Evolutionary conservation across 2,888 invertebrate species (phyloP).

Genomic region (Pteria penguin): DNA sequence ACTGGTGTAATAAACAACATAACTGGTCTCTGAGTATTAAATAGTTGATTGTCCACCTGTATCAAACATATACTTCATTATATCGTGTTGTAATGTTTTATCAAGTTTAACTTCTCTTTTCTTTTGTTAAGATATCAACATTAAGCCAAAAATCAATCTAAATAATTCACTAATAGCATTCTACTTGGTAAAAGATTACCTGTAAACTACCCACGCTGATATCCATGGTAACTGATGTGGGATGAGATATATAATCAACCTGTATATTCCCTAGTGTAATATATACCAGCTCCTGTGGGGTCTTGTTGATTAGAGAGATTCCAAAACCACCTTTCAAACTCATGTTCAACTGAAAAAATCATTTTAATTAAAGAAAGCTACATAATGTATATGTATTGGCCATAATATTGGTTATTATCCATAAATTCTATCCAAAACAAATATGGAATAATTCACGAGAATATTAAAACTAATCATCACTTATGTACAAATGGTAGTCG

Average conservation of each 20-base stretch:
- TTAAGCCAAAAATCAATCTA: too few relatives aligned
- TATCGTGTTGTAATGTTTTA: too few relatives aligned
- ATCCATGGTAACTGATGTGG: slow-evolving; percentile 81
- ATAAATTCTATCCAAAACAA: background rate
- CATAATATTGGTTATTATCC: too few relatives aligned
- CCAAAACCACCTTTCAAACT: slow-evolving; percentile 84
- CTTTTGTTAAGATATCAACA: too few relatives aligned
- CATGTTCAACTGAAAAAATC: slow-evolving; percentile 65
- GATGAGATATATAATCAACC: slow-evolving; percentile 75
- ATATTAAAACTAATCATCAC: too few relatives aligned
- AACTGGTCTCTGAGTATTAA: slow-evolving; percentile 91
- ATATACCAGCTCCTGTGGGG: slow-evolving; percentile 90
- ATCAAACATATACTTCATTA: slow-evolving; percentile 12
- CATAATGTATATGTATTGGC: background rate
- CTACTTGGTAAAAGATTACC: too few relatives aligned
- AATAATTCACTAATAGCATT: background rate
- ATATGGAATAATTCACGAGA: background rate
- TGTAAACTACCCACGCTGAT: slow-evolving; percentile 90
- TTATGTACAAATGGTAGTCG: too few relatives aligned
- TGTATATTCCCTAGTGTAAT: slow-evolving; percentile 81
- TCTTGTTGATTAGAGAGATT: slow-evolving; percentile 88
- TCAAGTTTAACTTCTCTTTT: too few relatives aligned
- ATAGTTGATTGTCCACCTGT: slow-evolving; percentile 90
- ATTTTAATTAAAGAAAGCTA: too few relatives aligned
- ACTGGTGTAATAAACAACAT: slow-evolving; percentile 87